Evolutionary conservation across 2,888 invertebrate species (phyloP), one percentile per base, ranked within the genome.

Genomic region (Lacanobia oleracea): DNA sequence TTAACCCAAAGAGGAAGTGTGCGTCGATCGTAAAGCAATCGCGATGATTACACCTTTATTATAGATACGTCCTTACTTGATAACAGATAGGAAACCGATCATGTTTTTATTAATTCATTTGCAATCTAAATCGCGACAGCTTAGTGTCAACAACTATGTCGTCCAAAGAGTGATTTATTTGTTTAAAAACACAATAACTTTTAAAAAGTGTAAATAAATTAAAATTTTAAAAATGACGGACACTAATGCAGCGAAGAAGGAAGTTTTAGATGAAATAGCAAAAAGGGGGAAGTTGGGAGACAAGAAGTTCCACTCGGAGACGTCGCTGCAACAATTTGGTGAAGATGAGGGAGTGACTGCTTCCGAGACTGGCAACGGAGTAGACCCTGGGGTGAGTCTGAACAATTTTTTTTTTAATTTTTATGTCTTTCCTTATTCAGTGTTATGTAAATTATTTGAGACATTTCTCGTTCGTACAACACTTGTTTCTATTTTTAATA

Each of bases 261-360:
- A 93, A 81, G 85, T 93, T 68, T 77, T 93, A 68, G 91, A 93
- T 23, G 94, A 94, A 86, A 91, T 94, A 72, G 81, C 88, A 67
- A 93, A 92, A 75, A 92, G 92, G 69, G 93, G 89, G 67, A 91
- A 91, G 67, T 61, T 95, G 81, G 95, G 95, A 61, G 91, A 92
- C 64, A 95, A 95, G 81, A 94, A 93, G 69, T 95, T 92, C 79
- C 95, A 95, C 81, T 96, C 96, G 3, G 96, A 96, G 76, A 91
- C 94, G 2, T 94, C 95, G 5, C 85, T 95, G 21, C 94, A 95
- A 67, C 89, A 94, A 63, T 93, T 88, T 70, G 92, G 87, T 45
- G 93, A 92, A 71, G 90, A 92, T 64, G 92, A 91, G 59, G 91
- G 90, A n/a, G 76, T 77, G 14, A 81, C 84, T 63, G 68, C 69